A percentile compares a stretch with the other conserved stretches of the same genome.
Evolutionary conservation across 2,888 invertebrate genomes (phyloP).

Genomic region (Listrodromus nycthemerus): DNA sequence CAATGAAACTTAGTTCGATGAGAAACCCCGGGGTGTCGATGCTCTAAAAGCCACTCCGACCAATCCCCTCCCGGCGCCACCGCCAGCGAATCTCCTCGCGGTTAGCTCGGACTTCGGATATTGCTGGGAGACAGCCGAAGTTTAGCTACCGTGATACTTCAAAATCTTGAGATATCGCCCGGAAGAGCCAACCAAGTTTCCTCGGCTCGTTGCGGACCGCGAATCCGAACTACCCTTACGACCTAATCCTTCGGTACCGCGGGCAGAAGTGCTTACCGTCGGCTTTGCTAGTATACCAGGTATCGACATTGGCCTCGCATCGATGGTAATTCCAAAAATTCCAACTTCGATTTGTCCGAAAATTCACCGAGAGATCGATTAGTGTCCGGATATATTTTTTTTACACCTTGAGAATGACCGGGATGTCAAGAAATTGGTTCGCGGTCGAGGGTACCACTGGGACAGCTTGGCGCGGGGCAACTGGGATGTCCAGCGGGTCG

Average conservation of each 20-base stretch:
- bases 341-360: too few relatives aligned
- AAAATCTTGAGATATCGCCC: slow-evolving; percentile 46
- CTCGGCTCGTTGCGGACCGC: not conserved
- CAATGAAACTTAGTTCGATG: slow-evolving; percentile 82
- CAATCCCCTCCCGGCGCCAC: not conserved
- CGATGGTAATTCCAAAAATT: not conserved
- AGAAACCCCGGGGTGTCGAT: slow-evolving; percentile 78
- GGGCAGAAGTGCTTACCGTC: not conserved
- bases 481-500: not conserved
- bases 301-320: too few relatives aligned
- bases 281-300: not conserved
- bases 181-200: slow-evolving; percentile 3
- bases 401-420: not conserved
- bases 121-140: slow-evolving; percentile 45
- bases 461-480: not conserved
- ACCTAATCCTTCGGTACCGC: not conserved
- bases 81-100: slow-evolving; percentile 22
- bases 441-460: not conserved
- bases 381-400: not conserved
- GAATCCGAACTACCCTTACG: not conserved
- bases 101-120: slow-evolving; percentile 49
- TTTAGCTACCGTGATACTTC: slow-evolving; percentile 33
- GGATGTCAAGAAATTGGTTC: not conserved
- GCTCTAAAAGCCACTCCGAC: slow-evolving; percentile 68
- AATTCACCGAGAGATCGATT: not conserved